These are phyloP conservation scores for Apamea monoglypha DNA, from an alignment of 2,888 invertebrate species.

Conservation along the genomic window DNA sequence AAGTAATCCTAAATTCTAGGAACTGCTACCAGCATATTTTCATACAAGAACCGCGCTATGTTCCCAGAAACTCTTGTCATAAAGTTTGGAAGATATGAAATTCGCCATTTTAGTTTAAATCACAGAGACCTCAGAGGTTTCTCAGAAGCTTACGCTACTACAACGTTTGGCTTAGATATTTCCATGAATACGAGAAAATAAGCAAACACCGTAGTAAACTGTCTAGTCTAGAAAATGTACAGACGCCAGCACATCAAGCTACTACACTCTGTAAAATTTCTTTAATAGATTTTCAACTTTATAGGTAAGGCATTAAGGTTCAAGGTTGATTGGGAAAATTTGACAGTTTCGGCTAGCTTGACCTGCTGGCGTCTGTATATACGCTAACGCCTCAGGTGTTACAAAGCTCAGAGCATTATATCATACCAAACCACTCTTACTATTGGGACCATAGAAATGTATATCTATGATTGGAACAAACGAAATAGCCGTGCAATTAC, in stretches of 20 bases:
- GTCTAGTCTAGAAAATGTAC: conserved; percentile 24
- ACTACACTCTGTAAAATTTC: too few species aligned
- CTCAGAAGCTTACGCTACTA: conserved; percentile 1
- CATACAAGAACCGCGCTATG: conserved; percentile 19
- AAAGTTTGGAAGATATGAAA: conserved; percentile 16
- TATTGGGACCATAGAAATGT: too few species aligned
- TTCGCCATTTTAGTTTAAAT: conserved; percentile 2
- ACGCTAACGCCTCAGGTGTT: not conserved
- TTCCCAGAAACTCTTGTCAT: conserved; percentile 27
- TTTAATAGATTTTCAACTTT: too few species aligned
- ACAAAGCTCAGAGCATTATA: conserved; percentile 14
- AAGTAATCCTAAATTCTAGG: conserved; percentile 16
- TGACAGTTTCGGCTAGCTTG: too few species aligned
- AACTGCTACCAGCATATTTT: not conserved
- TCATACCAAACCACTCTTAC: not conserved
- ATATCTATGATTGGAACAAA: too few species aligned
- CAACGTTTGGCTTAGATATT: conserved; percentile 1
- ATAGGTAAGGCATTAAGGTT: too few species aligned
- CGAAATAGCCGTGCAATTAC: conserved; percentile 24
- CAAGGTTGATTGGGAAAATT: too few species aligned
- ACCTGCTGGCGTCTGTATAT: too few species aligned
- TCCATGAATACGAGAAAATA: conserved; percentile 26
- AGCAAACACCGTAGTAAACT: conserved; percentile 9
- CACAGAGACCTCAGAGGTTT: conserved; percentile 6
- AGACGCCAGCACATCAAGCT: too few species aligned